Percentiles rank a stretch among this genome's conserved stretches.
Conservation (phyloP, 2,113 vertebrate species). For the Verasper variegatus region DNA sequence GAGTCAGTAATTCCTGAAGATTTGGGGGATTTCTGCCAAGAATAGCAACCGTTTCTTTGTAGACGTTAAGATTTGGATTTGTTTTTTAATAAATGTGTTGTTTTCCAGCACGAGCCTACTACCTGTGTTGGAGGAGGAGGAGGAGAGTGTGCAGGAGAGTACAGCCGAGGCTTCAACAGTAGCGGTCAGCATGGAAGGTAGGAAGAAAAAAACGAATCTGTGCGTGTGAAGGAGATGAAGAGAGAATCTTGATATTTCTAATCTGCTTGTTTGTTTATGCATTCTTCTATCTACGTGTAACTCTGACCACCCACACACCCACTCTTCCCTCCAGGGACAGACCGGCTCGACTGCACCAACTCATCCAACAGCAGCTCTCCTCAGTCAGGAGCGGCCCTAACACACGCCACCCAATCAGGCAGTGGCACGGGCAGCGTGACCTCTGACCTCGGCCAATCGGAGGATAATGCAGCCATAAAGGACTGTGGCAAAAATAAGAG, state of each 20-base stretch:
- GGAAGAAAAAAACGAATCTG: not conserved
- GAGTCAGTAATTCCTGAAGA: not conserved
- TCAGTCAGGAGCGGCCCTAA: not conserved
- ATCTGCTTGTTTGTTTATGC: conserved; percentile 17
- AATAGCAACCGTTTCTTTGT: not conserved
- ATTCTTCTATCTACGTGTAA: conserved; percentile 21
- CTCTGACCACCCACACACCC: conserved; percentile 41
- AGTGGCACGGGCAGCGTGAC: conserved; percentile 12
- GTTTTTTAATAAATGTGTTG: not conserved
- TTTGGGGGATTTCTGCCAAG: not conserved
- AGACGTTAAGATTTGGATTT: not conserved
- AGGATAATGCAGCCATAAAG: conserved; percentile 46
- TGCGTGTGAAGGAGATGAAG: not conserved
- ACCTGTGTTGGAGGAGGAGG: conserved; percentile 78
- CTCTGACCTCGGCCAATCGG: conserved; percentile 45
- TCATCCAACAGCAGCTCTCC: conserved; percentile 20
- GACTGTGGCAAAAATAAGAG: conserved; percentile 70
- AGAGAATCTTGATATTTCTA: not conserved
- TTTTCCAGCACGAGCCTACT: conserved; percentile 69
- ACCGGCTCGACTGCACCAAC: conserved; percentile 14
- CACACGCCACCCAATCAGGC: conserved; percentile 40
- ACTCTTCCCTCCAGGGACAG: conserved; percentile 41
- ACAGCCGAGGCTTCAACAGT: conserved; percentile 30
- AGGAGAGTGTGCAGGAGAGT: conserved; percentile 68
- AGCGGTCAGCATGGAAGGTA: conserved; percentile 63